A percentile compares a stretch with the other conserved stretches of the same genome.
These are phyloP conservation scores for Rattus norvegicus DNA, from an alignment of 2,113 vertebrate genomes.

Conservation along the genomic window DNA sequence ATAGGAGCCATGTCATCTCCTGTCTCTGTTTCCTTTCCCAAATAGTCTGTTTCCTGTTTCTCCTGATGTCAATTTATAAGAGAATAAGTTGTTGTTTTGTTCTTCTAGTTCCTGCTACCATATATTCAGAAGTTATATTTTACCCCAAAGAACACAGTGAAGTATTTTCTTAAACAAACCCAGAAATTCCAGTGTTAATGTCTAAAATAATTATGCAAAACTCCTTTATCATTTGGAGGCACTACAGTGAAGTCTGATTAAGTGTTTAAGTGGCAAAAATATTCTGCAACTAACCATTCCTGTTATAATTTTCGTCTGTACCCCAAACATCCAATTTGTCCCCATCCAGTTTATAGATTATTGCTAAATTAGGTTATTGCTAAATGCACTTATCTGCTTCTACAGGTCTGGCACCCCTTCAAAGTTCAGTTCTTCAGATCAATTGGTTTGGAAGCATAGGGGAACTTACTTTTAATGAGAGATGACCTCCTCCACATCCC, in stretches of 20 bases:
- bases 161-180: background rate
- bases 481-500: background rate
- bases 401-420: background rate
- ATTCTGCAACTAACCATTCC: background rate
- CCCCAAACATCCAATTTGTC: background rate
- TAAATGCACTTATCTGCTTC: background rate
- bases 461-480: conserved; percentile 43
- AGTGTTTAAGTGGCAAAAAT: background rate
- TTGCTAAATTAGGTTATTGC: background rate
- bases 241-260: background rate
- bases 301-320: background rate
- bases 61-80: background rate
- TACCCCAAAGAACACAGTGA: background rate
- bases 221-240: background rate
- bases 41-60: background rate
- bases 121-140: background rate
- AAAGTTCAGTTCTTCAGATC: background rate
- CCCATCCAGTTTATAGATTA: background rate
- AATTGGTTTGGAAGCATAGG: background rate
- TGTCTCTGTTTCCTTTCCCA: background rate
- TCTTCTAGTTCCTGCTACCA: background rate
- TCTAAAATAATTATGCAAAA: background rate
- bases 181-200: background rate
- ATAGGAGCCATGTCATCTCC: background rate
- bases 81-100: background rate